Conservation (phyloP, 2,113 vertebrate genomes). For the Riparia riparia region DNA sequence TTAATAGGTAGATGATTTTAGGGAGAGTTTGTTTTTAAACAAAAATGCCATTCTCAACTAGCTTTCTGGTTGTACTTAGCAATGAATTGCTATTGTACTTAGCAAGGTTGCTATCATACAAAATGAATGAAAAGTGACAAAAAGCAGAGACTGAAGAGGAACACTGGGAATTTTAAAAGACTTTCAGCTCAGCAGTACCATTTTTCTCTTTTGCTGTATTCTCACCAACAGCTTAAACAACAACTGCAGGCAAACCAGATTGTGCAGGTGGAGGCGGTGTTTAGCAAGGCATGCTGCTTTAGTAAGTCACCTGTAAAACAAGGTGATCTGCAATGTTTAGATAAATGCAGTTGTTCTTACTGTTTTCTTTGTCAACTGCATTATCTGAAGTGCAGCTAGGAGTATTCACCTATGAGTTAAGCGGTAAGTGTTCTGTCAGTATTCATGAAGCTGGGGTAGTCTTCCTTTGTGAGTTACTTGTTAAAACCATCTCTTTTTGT, state of each 20-base stretch:
- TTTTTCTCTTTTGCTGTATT: not conserved
- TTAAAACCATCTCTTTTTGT: not conserved
- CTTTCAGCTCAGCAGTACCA: not conserved
- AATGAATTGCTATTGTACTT: not conserved
- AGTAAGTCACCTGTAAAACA: not conserved
- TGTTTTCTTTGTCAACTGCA: not conserved
- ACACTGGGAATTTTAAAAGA: not conserved
- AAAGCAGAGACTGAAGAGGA: not conserved
- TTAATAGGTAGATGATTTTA: not conserved
- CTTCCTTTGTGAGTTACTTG: not conserved
- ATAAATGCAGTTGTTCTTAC: not conserved
- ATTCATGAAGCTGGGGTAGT: not conserved
- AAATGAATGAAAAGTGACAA: slow-evolving; percentile 28
- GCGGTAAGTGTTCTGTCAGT: not conserved
- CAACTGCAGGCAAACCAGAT: not conserved
- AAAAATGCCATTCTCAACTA: not conserved
- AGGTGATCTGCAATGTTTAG: not conserved
- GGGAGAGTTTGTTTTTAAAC: not conserved
- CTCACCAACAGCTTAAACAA: not conserved
- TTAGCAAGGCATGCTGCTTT: not conserved
- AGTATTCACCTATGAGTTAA: not conserved
- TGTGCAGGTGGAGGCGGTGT: not conserved
- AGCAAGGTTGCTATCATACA: not conserved
- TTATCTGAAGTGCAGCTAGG: not conserved
- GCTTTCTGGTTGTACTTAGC: not conserved